phyloP scores from a whole-genome alignment of 1,140 invertebrate species.

The Calliphora vicina region DNA sequence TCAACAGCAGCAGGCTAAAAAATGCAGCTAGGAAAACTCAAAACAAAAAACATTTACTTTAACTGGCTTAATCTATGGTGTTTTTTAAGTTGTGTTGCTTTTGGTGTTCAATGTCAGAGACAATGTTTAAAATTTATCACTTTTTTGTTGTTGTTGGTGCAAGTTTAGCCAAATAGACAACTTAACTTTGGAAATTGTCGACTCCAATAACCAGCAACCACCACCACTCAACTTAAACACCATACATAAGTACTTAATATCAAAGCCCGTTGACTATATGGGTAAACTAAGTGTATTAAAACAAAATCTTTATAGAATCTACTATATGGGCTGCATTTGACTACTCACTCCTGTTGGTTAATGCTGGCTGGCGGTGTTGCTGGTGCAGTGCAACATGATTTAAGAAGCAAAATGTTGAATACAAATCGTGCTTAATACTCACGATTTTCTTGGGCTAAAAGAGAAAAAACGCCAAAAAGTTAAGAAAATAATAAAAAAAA shows the following conservation, averaged over 20 bases:
- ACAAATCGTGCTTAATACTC: constrained; percentile 18
- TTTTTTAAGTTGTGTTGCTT: neutral
- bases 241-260: too few relatives aligned
- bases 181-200: constrained; percentile 20
- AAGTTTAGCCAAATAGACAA: constrained; percentile 14
- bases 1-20: constrained; percentile 10
- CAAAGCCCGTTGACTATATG: too few relatives aligned
- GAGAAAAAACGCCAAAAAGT: neutral
- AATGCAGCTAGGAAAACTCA: neutral
- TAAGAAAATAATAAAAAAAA: neutral
- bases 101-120: constrained; percentile 29
- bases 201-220: neutral
- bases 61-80: neutral
- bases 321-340: neutral
- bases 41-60: neutral
- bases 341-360: constrained; percentile 19
- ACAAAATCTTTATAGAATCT: constrained; percentile 23
- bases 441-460: constrained; percentile 11
- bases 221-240: neutral
- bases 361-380: neutral
- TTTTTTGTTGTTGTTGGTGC: neutral
- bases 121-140: constrained; percentile 34
- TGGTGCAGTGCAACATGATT: constrained; percentile 34
- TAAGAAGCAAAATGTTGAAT: constrained; percentile 29
- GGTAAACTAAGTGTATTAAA: neutral